phyloP scores from a whole-genome alignment of 1,140 invertebrate genomes.

The Coptotermes formosanus region DNA sequence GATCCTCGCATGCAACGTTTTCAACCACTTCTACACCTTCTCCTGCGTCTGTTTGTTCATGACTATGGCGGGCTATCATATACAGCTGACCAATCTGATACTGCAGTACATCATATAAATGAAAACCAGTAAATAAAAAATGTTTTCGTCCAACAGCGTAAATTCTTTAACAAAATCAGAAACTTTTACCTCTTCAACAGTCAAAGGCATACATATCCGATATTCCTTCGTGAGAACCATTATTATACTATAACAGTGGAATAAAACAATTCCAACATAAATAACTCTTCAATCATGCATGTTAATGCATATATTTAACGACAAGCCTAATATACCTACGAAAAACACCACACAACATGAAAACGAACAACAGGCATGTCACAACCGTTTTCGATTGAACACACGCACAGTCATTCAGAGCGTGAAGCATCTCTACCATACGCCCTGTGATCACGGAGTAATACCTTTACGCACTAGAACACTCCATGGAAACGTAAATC shows the following conservation, averaged over 20 bases:
- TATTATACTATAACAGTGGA: not conserved
- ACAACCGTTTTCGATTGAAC: not conserved
- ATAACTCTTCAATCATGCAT: not conserved
- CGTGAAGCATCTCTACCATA: too few relatives aligned
- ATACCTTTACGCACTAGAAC: too few relatives aligned
- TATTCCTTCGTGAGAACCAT: constrained; percentile 88
- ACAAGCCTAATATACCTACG: not conserved
- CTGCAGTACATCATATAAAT: constrained; percentile 50
- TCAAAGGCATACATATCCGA: constrained; percentile 88
- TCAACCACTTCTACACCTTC: constrained; percentile 91
- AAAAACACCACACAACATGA: not conserved
- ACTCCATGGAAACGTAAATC: too few relatives aligned
- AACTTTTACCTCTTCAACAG: constrained; percentile 77
- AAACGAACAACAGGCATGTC: not conserved
- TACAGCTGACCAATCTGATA: constrained; percentile 90
- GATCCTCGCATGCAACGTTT: constrained; percentile 77
- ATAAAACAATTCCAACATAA: not conserved
- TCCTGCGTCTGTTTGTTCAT: constrained; percentile 84
- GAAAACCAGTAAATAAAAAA: constrained; percentile 26
- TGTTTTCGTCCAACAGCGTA: constrained; percentile 25
- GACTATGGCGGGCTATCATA: constrained; percentile 92
- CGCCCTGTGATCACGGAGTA: too few relatives aligned
- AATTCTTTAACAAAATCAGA: constrained; percentile 30
- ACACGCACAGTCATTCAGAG: not conserved
- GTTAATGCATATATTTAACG: not conserved